Conservation (phyloP, 2,113 vertebrate genomes). For the Notothenia coriiceps region DNA sequence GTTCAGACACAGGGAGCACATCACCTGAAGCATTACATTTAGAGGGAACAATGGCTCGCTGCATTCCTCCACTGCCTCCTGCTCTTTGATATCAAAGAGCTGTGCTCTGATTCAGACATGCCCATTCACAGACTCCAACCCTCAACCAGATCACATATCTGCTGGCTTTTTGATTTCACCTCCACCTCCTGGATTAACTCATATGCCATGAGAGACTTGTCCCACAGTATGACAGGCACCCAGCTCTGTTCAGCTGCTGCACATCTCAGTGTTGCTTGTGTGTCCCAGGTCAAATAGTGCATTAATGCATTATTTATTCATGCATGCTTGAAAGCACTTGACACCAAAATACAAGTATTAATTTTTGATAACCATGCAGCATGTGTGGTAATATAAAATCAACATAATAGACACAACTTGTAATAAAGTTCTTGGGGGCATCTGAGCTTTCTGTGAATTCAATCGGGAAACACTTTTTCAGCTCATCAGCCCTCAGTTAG, state of each 20-base stretch:
- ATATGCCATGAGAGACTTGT: conserved; percentile 49
- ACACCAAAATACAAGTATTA: too few relatives aligned
- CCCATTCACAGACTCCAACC: conserved; percentile 59
- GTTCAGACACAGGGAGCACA: conserved; percentile 50
- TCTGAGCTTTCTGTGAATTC: too few relatives aligned
- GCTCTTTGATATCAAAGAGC: conserved; percentile 79
- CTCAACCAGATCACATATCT: conserved; percentile 74
- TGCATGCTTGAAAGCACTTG: too few relatives aligned
- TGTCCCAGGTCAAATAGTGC: conserved; percentile 13
- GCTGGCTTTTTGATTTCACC: conserved; percentile 73
- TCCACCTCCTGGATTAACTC: conserved; percentile 57
- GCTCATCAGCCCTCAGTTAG: too few relatives aligned
- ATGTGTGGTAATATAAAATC: too few relatives aligned
- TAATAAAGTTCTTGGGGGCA: too few relatives aligned
- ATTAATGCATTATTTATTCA: too few relatives aligned
- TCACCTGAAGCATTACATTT: conserved; percentile 68
- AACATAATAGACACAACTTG: too few relatives aligned
- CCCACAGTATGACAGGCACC: conserved; percentile 45
- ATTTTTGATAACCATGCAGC: too few relatives aligned
- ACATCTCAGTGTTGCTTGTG: conserved; percentile 19
- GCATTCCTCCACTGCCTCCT: conserved; percentile 67
- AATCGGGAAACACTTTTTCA: too few relatives aligned
- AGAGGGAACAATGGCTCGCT: conserved; percentile 66
- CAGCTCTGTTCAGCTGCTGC: conserved; percentile 24
- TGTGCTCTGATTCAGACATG: conserved; percentile 51